A percentile compares a stretch with the other conserved stretches of the same genome.
Evolutionary conservation across 2,797 vertebrate genomes (phyloP).

Genomic region (Paramormyrops hopkinsi): DNA sequence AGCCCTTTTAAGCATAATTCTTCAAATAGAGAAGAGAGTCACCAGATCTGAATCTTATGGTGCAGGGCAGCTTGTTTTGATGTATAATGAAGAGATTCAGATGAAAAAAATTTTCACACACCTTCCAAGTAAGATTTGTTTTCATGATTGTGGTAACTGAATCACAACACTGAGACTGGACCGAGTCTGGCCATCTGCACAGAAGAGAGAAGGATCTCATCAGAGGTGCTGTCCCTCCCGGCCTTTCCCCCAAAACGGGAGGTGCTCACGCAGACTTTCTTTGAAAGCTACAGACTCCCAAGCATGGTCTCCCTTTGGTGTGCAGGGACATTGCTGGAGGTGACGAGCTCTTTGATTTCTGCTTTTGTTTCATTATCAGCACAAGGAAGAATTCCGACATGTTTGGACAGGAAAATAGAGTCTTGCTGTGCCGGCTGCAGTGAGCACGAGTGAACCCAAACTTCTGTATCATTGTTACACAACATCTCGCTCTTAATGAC

Average conservation of each 20-base stretch:
- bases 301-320: background rate
- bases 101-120: background rate
- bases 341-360: slow-evolving; percentile 29
- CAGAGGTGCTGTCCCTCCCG: background rate
- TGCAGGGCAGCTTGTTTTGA: background rate
- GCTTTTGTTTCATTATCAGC: slow-evolving; percentile 36
- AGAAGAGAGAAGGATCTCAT: background rate
- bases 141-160: background rate
- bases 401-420: slow-evolving; percentile 18
- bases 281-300: slow-evolving; percentile 5
- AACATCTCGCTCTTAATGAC: background rate
- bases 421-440: background rate
- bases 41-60: background rate
- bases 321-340: background rate
- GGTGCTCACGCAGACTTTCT: background rate
- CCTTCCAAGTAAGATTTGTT: background rate
- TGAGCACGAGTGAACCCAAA: background rate
- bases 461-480: background rate
- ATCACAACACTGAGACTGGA: background rate
- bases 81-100: background rate
- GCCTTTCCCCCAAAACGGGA: background rate
- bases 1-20: background rate
- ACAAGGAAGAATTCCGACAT: slow-evolving; percentile 16
- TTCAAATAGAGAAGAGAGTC: background rate
- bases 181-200: background rate